Evolutionary conservation across 2,888 invertebrate species (phyloP).

Genomic region (Adineta ricciae): DNA sequence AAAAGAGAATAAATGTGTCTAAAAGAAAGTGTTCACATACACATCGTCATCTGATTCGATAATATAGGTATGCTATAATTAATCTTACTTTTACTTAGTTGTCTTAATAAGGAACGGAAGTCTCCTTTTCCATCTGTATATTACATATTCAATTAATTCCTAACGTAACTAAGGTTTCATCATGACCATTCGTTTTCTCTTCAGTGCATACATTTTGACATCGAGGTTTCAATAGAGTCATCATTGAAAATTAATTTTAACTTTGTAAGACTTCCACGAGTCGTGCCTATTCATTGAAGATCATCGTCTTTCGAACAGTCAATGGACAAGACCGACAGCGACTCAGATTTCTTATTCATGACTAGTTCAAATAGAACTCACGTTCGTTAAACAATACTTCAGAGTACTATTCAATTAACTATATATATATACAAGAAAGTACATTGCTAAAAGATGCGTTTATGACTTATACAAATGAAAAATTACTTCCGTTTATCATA

Average conservation of each 20-base stretch:
- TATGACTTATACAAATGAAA: neutral
- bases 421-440: neutral
- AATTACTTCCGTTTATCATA: neutral
- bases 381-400: neutral
- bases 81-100: neutral
- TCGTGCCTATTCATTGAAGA: neutral
- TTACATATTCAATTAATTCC: neutral
- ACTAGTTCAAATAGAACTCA: neutral
- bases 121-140: neutral
- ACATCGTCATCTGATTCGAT: neutral
- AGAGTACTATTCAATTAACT: neutral
- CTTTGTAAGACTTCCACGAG: neutral
- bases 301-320: neutral
- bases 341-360: neutral
- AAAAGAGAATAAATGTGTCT: neutral
- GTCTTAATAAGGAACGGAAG: neutral
- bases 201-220: neutral
- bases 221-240: neutral
- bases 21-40: conserved; percentile 9
- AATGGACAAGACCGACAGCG: neutral
- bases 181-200: neutral
- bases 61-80: neutral
- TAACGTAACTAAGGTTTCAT: neutral
- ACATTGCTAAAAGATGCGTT: neutral
- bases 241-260: neutral